Evolutionary conservation across 1,140 invertebrate genomes (phyloP), one percentile per base, ranked within the genome.

Genomic region (Platyscapa corneri): DNA sequence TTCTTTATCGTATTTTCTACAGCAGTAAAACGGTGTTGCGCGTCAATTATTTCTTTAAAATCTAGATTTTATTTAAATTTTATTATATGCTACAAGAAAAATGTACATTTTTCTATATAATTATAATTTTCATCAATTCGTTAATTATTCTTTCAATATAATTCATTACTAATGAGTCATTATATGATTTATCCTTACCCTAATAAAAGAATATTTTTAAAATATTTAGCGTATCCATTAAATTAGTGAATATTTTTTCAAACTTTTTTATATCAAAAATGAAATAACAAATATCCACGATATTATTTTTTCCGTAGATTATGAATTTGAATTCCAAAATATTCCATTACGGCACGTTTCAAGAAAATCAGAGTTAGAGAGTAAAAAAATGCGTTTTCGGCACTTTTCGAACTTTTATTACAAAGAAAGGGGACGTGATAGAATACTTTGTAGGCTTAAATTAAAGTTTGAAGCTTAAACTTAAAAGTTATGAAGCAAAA

Each of bases 401-500:
- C 70, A 74, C 70, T 42, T 74, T 74, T 74, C 7, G 42, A 74
- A 74, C 8, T 74, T 74, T 74, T 74, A 74, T 74, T 37, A 74
- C 5, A n/a, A 74, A 74, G 10, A 74, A 74, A 37, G 67, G 34
- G 18, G 8, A 74, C 18, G 70, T n/a, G 37, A 39, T 72, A 72
- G 67, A 72, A 72, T 72, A 72, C 67, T 37, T 5, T 20, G 34
- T 72, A 72, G 16, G 67, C 67, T 72, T 23, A 72, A 72, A 39
- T 72, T 72, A 72, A 72, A 37, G 18, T 72, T 72, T 72, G 67
- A 20, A 67, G 30, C 32, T 34, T 34, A 34, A 34, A 34, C 65
- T 67, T 67, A 34, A 16, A 72, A 72, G 34, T 72, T 23, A 39
- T 39, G 34, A 72, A 72, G 67, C 23, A 72, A 72, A 72, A 39